Conservation (phyloP, 2,888 invertebrate species). For the Leptinotarsa juncta region DNA sequence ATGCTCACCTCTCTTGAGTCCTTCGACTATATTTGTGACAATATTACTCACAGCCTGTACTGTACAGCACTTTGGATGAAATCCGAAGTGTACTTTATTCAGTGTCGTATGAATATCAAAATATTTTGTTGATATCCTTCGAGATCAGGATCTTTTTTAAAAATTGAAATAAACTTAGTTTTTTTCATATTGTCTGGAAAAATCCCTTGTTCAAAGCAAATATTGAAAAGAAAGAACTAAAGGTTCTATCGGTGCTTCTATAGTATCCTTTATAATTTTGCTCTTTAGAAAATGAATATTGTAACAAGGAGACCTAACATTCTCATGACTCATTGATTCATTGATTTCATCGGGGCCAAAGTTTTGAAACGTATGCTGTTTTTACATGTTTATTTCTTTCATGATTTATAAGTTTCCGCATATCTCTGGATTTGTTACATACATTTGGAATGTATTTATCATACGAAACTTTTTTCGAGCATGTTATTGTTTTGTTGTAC, state of each 20-base stretch:
- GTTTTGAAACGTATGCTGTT: no score
- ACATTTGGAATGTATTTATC: neutral
- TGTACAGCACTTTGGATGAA: conserved; percentile 3
- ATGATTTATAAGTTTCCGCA: neutral
- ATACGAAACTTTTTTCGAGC: neutral
- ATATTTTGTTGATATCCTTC: neutral
- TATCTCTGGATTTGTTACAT: neutral
- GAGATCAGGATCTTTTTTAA: neutral
- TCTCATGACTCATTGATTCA: neutral
- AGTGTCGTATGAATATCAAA: conserved; percentile 10
- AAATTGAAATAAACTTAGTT: neutral
- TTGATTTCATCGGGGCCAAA: neutral
- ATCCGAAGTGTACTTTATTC: conserved; percentile 6
- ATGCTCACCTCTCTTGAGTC: neutral
- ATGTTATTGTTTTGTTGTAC: neutral
- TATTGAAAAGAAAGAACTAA: neutral
- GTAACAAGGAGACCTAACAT: neutral
- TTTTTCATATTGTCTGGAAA: neutral
- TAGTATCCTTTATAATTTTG: neutral
- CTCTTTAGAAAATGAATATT: neutral
- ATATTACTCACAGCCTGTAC: neutral
- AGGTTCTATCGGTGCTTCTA: neutral
- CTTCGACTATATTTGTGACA: neutral
- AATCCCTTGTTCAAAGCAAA: neutral
- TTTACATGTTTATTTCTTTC: neutral